phyloP scores from a whole-genome alignment of 2,797 vertebrate species.

The Megaceryle alcyon region DNA sequence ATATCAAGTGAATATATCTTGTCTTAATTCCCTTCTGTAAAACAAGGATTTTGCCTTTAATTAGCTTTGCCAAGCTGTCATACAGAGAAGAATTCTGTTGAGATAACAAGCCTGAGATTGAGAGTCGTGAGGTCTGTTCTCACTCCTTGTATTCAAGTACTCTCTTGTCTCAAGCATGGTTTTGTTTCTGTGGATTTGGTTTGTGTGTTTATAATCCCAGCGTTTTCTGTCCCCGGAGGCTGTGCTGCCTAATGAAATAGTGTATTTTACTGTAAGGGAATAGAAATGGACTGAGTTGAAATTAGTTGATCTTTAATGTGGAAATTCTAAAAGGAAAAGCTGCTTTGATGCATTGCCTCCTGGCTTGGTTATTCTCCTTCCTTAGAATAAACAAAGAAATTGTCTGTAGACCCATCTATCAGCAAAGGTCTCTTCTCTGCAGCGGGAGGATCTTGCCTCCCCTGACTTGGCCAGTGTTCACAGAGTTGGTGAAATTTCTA shows the following conservation, averaged over 20 bases:
- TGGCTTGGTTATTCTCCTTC: not conserved
- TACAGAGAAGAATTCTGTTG: not conserved
- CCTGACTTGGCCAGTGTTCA: not conserved
- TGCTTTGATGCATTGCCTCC: not conserved
- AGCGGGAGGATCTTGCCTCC: not conserved
- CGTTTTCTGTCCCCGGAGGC: not conserved
- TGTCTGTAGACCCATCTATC: not conserved
- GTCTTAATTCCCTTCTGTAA: not conserved
- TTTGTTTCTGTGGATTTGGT: not conserved
- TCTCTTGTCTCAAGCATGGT: not conserved
- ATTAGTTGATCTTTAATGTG: not conserved
- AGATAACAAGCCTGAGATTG: not conserved
- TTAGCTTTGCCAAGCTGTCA: slow-evolving; percentile 9
- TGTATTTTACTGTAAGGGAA: not conserved
- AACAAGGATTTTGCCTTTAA: not conserved
- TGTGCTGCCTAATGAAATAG: not conserved
- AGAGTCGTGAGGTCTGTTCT: not conserved
- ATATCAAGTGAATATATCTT: not conserved
- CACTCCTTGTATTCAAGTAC: not conserved
- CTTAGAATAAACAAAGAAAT: not conserved
- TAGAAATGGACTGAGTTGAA: not conserved
- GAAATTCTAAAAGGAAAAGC: not conserved
- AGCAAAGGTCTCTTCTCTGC: not conserved
- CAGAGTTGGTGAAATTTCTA: not conserved
- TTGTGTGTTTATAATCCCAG: not conserved